Conservation (phyloP, 2,797 vertebrate species). For the Gymnodraco acuticeps region DNA sequence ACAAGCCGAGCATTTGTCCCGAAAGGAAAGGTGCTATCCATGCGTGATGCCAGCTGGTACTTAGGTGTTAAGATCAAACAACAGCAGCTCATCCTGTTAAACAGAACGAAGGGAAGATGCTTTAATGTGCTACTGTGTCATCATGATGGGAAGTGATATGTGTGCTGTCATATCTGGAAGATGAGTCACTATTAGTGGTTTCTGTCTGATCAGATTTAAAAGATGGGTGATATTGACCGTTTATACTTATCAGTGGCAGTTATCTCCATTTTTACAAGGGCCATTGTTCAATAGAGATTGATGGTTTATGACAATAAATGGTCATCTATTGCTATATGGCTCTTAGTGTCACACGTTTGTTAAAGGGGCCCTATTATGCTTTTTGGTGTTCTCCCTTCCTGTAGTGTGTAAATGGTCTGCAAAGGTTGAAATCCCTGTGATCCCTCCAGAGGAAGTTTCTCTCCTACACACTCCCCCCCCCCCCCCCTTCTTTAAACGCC, state of each 20-base stretch:
- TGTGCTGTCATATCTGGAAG: slow-evolving; percentile 29
- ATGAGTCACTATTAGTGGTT: slow-evolving; percentile 57
- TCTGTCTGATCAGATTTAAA: slow-evolving; percentile 38
- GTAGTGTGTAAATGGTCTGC: too few species aligned
- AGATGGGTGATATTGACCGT: slow-evolving; percentile 37
- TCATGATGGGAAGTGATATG: slow-evolving; percentile 37
- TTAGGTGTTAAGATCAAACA: slow-evolving; percentile 85
- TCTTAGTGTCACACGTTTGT: background rate
- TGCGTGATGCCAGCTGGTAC: slow-evolving; percentile 75
- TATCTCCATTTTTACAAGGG: slow-evolving; percentile 35
- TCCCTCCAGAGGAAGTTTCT: too few species aligned
- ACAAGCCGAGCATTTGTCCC: slow-evolving; percentile 67
- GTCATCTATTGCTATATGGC: background rate
- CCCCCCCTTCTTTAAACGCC: too few species aligned
- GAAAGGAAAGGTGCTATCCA: slow-evolving; percentile 62
- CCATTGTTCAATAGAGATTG: slow-evolving; percentile 4
- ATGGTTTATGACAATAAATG: background rate
- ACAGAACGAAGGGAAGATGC: slow-evolving; percentile 62
- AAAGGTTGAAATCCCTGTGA: too few species aligned
- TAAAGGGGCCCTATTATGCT: background rate
- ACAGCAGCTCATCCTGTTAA: slow-evolving; percentile 77
- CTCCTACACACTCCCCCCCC: too few species aligned
- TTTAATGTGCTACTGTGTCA: slow-evolving; percentile 72
- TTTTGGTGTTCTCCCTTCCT: too few species aligned
- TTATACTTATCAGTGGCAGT: slow-evolving; percentile 17